Percentiles rank a stretch among this genome's conserved stretches.
Conservation (phyloP, 2,888 invertebrate genomes). For the Amorpha juglandis region DNA sequence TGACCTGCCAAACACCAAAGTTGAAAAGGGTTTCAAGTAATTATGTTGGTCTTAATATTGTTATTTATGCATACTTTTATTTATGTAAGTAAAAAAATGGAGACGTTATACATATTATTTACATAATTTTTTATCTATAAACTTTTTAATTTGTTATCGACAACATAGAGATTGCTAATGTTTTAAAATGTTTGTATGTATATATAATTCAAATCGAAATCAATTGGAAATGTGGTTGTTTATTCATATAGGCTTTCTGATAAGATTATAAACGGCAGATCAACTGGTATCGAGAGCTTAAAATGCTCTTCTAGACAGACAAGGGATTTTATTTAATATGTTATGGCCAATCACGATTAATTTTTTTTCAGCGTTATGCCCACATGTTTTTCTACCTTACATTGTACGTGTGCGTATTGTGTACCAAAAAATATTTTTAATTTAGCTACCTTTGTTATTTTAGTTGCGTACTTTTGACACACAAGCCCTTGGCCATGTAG, state of each 20-base stretch:
- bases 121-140: too few species aligned
- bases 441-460: constrained; percentile 1
- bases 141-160: too few species aligned
- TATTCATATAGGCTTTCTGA: too few species aligned
- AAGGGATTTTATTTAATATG: background rate
- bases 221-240: too few species aligned
- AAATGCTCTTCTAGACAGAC: background rate
- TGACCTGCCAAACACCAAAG: background rate
- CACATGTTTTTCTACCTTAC: background rate
- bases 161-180: too few species aligned
- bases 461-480: background rate
- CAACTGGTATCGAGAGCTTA: background rate
- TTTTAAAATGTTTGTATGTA: too few species aligned
- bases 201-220: too few species aligned
- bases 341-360: background rate
- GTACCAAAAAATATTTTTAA: constrained; percentile 5
- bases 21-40: constrained; percentile 8
- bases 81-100: too few species aligned
- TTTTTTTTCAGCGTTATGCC: background rate
- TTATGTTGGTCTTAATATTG: background rate
- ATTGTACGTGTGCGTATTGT: background rate
- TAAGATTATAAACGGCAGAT: background rate
- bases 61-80: too few species aligned
- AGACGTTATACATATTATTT: too few species aligned
- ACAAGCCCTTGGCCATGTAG: background rate